Conservation (phyloP, 2,888 invertebrate genomes). For the Dynastes maya region DNA sequence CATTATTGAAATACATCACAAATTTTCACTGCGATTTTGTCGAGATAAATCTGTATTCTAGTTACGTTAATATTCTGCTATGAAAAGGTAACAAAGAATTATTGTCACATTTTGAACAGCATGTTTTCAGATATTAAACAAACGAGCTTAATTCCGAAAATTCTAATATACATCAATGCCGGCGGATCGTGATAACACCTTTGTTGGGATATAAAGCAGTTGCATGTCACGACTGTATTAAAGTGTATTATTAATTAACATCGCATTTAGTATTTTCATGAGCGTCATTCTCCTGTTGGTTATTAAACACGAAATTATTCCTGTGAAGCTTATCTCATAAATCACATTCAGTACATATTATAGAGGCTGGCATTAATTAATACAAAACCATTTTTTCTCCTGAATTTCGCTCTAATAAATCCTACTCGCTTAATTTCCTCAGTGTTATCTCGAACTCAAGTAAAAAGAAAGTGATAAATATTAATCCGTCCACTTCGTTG, state of each 20-base stretch:
- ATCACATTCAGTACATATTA: conserved; percentile 33
- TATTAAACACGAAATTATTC: conserved; percentile 47
- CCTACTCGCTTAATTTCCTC: neutral
- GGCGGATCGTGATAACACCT: conserved; percentile 37
- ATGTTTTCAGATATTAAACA: conserved; percentile 25
- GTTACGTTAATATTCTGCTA: conserved; percentile 2
- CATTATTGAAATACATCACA: neutral
- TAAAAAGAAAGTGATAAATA: conserved; percentile 18
- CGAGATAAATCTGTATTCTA: neutral
- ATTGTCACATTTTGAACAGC: conserved; percentile 30
- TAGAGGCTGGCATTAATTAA: conserved; percentile 43
- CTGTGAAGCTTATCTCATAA: conserved; percentile 45
- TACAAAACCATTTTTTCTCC: conserved; percentile 34
- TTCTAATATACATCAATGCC: conserved; percentile 40
- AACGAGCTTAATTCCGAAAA: conserved; percentile 35
- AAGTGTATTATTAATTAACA: conserved; percentile 50
- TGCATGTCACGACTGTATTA: conserved; percentile 50
- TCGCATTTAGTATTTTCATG: conserved; percentile 49
- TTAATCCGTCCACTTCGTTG: neutral
- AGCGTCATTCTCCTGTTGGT: conserved; percentile 46
- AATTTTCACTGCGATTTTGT: neutral
- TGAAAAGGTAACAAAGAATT: conserved; percentile 30
- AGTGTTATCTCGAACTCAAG: conserved; percentile 18
- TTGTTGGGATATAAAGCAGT: conserved; percentile 44
- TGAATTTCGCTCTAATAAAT: conserved; percentile 35